A percentile compares a stretch with the other conserved stretches of the same genome.
These are phyloP conservation scores for Grallaria varia DNA, from an alignment of 2,113 vertebrate genomes.

Conservation along the genomic window DNA sequence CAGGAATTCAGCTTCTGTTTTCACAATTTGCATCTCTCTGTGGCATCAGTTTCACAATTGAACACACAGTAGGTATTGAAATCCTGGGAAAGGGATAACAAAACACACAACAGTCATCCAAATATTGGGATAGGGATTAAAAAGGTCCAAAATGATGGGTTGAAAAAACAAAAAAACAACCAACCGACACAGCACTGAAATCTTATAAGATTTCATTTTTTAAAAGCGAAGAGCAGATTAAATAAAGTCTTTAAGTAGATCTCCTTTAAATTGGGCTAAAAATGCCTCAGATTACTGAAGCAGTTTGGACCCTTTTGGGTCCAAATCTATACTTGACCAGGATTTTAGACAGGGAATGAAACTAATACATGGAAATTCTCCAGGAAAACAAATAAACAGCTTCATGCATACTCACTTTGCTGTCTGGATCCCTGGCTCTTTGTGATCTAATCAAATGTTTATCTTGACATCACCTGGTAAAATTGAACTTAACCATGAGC, in stretches of 20 bases:
- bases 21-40: neutral
- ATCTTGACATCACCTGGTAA: neutral
- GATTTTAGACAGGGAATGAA: neutral
- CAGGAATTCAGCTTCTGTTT: neutral
- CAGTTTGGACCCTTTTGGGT: neutral
- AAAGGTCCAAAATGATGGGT: neutral
- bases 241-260: neutral
- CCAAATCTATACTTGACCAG: neutral
- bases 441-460: neutral
- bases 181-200: neutral
- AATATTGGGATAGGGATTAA: fast-evolving
- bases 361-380: neutral
- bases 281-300: neutral
- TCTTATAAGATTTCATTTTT: neutral
- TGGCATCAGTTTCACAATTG: fast-evolving
- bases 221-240: neutral
- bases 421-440: neutral
- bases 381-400: neutral
- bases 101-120: neutral
- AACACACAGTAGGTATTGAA: neutral
- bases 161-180: fast-evolving
- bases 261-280: neutral
- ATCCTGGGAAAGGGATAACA: fast-evolving
- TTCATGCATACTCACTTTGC: neutral
- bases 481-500: neutral